These are phyloP conservation scores for Uria aalge DNA, from an alignment of 2,113 vertebrate genomes.

Conservation along the genomic window DNA sequence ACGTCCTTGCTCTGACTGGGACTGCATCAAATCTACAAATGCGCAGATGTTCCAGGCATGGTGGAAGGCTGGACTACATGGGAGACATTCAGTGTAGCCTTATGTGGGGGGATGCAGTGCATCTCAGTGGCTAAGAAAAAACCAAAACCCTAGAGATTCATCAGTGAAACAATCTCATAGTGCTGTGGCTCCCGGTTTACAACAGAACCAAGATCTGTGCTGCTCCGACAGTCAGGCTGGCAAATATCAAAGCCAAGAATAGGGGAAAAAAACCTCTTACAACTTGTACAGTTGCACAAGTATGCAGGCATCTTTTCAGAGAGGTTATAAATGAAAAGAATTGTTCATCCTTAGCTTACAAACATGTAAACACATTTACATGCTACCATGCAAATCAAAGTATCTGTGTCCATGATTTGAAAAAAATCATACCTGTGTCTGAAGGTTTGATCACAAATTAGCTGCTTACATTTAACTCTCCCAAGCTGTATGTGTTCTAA, in stretches of 20 bases:
- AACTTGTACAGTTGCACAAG: neutral
- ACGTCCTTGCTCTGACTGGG: neutral
- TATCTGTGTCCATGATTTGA: neutral
- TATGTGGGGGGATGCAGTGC: neutral
- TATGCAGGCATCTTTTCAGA: neutral
- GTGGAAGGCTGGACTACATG: neutral
- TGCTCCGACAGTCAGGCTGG: neutral
- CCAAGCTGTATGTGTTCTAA: neutral
- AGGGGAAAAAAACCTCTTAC: neutral
- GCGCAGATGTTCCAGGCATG: neutral
- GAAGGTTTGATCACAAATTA: neutral
- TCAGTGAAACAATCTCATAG: neutral
- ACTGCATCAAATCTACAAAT: neutral
- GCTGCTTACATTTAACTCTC: neutral
- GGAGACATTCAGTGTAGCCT: neutral
- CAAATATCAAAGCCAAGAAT: neutral
- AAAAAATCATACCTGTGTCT: neutral
- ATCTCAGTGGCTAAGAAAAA: neutral
- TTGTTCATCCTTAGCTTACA: neutral
- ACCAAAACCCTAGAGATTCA: neutral
- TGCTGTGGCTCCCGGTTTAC: neutral
- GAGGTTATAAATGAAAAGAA: neutral
- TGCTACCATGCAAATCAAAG: neutral
- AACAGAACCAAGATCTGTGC: neutral
- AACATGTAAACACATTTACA: neutral